Evolutionary conservation across 2,797 vertebrate species (phyloP), one percentile per base, ranked within the genome.

Genomic region (Pitangus sulphuratus): DNA sequence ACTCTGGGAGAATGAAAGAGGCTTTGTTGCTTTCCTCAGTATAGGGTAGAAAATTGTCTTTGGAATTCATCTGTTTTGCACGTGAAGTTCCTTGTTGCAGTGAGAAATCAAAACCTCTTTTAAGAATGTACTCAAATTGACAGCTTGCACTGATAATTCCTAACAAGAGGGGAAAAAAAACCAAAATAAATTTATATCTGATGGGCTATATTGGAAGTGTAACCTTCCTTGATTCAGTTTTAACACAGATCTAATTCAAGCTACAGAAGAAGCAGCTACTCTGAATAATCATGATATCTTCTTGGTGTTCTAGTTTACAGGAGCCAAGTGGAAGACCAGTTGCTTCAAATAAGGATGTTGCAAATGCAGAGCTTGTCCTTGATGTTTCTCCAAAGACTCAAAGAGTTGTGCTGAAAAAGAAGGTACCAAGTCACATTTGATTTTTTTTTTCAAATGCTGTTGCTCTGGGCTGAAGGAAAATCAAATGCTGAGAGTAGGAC

Each of bases 331-430:
- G 97, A 79, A 98, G 99, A 85, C 98, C 98, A 3, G 98, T 98
- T 51, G 96, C 98, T 86, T 98, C 98, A 18, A 98, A 98, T 79
- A 98, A 98, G 20, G 97, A 97, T 13, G 97, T 98, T 57, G 98
- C 98, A 44, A 98, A 96, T 93, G 98, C 99, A 69, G 99, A 99
- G 72, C 98, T 99, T 5, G 99, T 99, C 66, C 98, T 99, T 4
- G 99, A 99, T 89, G 99, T 99, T 86, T 99, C 99, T 64, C 98
- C 99, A 21, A 99, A 99, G 97, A 99, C 99, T 26, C 99, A 99
- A 16, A 98, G 99, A 94, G 99, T 99, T 95, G 97, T 99, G 88
- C 97, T 99, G 78, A 99, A 99, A 93, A 99, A 99, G 97, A 99
- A 99, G 99, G 99, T 99, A 97, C 44, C 44, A 40, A 33, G 64